Base-by-base conservation (phyloP, 2,797 vertebrate genomes). In the Mus spretus region DNA sequence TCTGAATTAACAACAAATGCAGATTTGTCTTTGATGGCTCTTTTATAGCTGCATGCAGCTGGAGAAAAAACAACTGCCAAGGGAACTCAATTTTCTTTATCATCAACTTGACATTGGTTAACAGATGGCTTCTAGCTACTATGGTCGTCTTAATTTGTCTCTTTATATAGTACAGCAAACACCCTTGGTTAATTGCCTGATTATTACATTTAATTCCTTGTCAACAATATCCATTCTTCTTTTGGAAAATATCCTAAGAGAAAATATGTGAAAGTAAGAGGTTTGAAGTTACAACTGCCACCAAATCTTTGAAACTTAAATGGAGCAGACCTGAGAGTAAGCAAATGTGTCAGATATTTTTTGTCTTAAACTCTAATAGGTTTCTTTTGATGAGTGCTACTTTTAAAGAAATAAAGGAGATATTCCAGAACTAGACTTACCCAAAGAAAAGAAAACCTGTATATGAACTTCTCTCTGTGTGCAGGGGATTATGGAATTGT, bases 21-120 rank as follows among this genome's bases (percentile, higher is more conserved):
- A 96, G 96, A 98, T 87, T 95, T 98, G 96, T 92, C 89, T 98
- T 98, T 98, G 97, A 98, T 98, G 96, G 98, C 93, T 98, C 96
- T 98, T 98, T 98, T 98, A 98, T 98, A 97, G 97, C 97, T 98
- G 79, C 40, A 84, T 98, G 93, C 97, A 98, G 97, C 97, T 98
- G 98, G 97, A 98, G 98, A 98, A 98, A 98, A 98, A 93, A 96
- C 97, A 98, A 98, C 95, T 93, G 97, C 97, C 98, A 98, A 98
- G 89, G 96, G 96, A 98, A 98, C 98, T 98, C 98, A 98, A 98
- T 98, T 99, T 98, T 98, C 98, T 98, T 98, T 98, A 98, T 98
- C 97, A 98, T 98, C 98, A 98, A 78, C 97, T 98, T 98, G 98
- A 98, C 97, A 97, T 98, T 97, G 95, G 97, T 98, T 98, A 98